Conservation (phyloP, 2,113 vertebrate species). For the Engraulis encrasicolus region DNA sequence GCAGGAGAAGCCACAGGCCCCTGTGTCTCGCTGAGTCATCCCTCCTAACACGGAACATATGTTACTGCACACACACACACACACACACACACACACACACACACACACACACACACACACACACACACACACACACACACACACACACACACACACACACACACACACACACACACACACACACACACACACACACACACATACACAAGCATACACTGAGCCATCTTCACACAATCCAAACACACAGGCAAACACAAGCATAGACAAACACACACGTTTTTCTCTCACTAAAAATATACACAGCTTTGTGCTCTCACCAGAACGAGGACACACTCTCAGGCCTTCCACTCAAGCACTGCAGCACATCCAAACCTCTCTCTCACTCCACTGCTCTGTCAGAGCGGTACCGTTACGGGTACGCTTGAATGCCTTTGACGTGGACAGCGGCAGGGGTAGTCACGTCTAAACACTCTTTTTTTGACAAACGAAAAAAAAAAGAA, state of each 20-base stretch:
- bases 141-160: not conserved
- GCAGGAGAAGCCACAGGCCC: conserved; percentile 31
- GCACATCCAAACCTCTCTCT: conserved; percentile 5
- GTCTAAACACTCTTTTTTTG: too few relatives aligned
- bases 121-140: conserved; percentile 1
- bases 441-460: not conserved
- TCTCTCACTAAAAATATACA: too few relatives aligned
- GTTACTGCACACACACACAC: conserved; percentile 22
- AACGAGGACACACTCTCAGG: too few relatives aligned
- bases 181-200: too few relatives aligned
- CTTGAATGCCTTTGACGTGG: not conserved
- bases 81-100: conserved; percentile 20
- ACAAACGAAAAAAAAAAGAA: too few relatives aligned
- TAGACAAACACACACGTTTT: too few relatives aligned
- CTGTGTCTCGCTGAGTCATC: conserved; percentile 36
- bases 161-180: not conserved
- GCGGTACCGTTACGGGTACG: not conserved
- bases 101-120: conserved; percentile 17
- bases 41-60: conserved; percentile 39
- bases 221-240: too few relatives aligned
- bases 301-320: too few relatives aligned
- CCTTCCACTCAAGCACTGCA: not conserved
- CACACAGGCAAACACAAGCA: too few relatives aligned
- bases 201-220: too few relatives aligned
- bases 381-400: not conserved